A percentile compares a stretch with the other conserved stretches of the same genome.
Conservation (phyloP, 2,888 invertebrate genomes). For the Tachina lurida region DNA sequence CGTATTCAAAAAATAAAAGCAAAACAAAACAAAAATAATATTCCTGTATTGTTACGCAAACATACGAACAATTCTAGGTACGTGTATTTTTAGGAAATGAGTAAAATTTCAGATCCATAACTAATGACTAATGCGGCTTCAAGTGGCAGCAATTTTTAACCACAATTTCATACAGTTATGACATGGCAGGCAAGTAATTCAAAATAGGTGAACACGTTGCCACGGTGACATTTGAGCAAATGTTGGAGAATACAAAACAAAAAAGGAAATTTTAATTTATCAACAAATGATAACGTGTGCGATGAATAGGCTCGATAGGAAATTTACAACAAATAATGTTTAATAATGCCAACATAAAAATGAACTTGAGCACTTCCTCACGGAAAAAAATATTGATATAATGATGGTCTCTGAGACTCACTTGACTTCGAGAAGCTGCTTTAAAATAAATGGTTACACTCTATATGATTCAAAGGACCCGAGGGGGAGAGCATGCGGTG, state of each 20-base stretch:
- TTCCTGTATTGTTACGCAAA: neutral
- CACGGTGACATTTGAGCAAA: conserved; percentile 34
- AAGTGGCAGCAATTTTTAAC: conserved; percentile 55
- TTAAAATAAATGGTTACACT: too few species aligned
- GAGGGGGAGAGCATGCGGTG: too few species aligned
- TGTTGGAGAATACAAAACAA: conserved; percentile 16
- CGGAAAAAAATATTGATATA: too few species aligned
- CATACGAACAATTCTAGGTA: neutral
- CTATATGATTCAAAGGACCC: too few species aligned
- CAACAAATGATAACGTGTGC: conserved; percentile 9
- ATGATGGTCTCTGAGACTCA: too few species aligned
- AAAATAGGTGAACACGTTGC: conserved; percentile 42
- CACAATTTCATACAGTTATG: conserved; percentile 60
- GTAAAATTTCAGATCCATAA: conserved; percentile 34
- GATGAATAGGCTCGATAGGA: neutral
- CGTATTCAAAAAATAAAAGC: conserved; percentile 6
- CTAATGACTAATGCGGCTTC: conserved; percentile 61
- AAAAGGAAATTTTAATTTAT: conserved; percentile 32
- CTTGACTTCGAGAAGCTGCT: too few species aligned
- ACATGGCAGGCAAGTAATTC: conserved; percentile 33
- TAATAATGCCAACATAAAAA: too few species aligned
- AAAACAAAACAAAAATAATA: conserved; percentile 10
- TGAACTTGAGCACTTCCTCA: too few species aligned
- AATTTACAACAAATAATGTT: neutral
- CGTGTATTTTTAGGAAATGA: conserved; percentile 6